Evolutionary conservation across 2,888 invertebrate genomes (phyloP).

Genomic region (Thyatira batis): DNA sequence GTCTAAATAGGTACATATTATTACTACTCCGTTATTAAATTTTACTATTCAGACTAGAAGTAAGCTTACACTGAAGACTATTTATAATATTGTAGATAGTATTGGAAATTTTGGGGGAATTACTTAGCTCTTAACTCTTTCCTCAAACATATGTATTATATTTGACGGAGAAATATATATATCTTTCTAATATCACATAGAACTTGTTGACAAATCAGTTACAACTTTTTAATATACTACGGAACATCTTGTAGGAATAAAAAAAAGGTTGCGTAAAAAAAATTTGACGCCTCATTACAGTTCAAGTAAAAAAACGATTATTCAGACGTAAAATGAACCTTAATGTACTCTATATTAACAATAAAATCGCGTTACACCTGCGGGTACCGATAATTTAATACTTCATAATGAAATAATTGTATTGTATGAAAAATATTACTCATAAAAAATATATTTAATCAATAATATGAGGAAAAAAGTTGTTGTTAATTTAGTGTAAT

Average conservation of each 20-base stretch:
- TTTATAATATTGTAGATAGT: not conserved
- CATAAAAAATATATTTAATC: not conserved
- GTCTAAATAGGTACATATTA: slow-evolving; percentile 5
- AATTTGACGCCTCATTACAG: too few relatives aligned
- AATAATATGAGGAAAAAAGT: slow-evolving; percentile 20
- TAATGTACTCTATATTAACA: too few relatives aligned
- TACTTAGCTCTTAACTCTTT: not conserved
- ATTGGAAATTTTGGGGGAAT: not conserved
- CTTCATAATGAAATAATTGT: not conserved
- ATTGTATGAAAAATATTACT: not conserved
- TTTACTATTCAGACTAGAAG: slow-evolving; percentile 10
- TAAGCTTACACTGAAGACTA: not conserved
- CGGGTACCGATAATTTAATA: too few relatives aligned
- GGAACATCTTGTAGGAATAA: too few relatives aligned
- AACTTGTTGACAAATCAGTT: too few relatives aligned
- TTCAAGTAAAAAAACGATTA: too few relatives aligned
- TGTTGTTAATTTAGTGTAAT: slow-evolving; percentile 42
- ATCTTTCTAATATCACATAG: too few relatives aligned
- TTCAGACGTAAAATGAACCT: too few relatives aligned
- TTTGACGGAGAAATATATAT: too few relatives aligned
- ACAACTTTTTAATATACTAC: too few relatives aligned
- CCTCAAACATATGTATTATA: not conserved
- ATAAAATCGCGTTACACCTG: too few relatives aligned
- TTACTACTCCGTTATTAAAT: slow-evolving; percentile 11
- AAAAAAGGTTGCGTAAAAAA: too few relatives aligned